Evolutionary conservation across 53 echinoderm and acorn worm species (phyloP).

Genomic region (Stichopus horrens): DNA sequence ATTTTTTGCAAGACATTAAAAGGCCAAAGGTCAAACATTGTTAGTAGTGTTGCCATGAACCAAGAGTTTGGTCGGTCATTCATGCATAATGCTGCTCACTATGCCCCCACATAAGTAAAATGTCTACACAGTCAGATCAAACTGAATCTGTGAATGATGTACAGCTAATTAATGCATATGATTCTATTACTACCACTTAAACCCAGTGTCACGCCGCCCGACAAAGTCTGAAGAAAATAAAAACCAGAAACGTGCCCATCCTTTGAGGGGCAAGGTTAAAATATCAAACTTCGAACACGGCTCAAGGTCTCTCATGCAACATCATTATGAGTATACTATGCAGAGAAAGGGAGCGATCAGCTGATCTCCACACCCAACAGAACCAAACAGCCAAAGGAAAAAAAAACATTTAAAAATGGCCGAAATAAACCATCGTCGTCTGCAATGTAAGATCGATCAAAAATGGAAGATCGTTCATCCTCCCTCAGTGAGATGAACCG

Average conservation of each 20-base stretch:
- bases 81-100: too few species aligned
- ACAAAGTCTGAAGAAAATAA: neutral
- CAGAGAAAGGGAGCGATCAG: slow-evolving; percentile 2
- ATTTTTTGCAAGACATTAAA: too few species aligned
- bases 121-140: too few species aligned
- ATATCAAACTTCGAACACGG: slow-evolving; percentile 3
- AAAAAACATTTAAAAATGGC: neutral
- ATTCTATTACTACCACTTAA: too few species aligned
- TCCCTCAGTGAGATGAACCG: neutral
- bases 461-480: neutral
- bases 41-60: too few species aligned
- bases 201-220: neutral
- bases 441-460: neutral
- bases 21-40: too few species aligned
- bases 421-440: neutral
- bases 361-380: slow-evolving; percentile 29
- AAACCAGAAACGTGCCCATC: neutral
- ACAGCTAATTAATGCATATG: too few species aligned
- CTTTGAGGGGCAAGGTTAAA: slow-evolving; percentile 5
- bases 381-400: neutral
- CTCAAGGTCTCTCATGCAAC: neutral
- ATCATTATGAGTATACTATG: neutral
- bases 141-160: too few species aligned
- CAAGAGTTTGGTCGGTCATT: too few species aligned
- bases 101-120: too few species aligned